Conservation (phyloP, 2,797 vertebrate genomes). For the Bradypus variegatus region DNA sequence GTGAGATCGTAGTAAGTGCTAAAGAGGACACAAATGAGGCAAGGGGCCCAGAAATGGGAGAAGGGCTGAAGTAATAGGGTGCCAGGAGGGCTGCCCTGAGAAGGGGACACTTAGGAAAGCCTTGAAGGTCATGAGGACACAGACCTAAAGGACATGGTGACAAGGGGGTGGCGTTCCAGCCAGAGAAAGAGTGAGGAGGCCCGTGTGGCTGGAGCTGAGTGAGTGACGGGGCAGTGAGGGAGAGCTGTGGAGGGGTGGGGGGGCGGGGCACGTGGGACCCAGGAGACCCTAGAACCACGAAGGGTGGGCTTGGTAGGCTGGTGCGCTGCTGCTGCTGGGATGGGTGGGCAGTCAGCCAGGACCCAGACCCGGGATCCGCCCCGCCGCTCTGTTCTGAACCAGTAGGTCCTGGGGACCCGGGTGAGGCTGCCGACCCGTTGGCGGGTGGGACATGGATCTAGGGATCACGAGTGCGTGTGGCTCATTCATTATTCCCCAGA, state of each 20-base stretch:
- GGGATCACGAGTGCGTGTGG: background rate
- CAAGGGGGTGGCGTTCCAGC: accelerated
- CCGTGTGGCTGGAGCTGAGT: no score
- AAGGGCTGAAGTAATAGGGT: background rate
- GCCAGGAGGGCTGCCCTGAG: background rate
- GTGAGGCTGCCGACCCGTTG: no score
- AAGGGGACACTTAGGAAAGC: background rate
- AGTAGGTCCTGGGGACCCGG: no score
- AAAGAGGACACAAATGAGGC: background rate
- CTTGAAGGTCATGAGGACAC: accelerated
- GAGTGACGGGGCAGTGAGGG: background rate
- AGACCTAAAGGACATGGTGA: accelerated
- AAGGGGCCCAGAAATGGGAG: background rate
- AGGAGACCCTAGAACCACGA: background rate
- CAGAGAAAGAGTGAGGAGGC: background rate
- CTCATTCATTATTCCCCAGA: background rate
- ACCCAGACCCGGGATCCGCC: background rate
- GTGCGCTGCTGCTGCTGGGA: background rate
- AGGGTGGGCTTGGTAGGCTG: background rate
- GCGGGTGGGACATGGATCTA: background rate
- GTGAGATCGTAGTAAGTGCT: accelerated
- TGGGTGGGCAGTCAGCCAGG: accelerated
- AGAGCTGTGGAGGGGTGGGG: no score
- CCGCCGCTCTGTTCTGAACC: background rate
- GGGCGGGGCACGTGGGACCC: background rate